Evolutionary conservation across 2,113 vertebrate genomes (phyloP).

Genomic region (Chlorodrepanis virens): DNA sequence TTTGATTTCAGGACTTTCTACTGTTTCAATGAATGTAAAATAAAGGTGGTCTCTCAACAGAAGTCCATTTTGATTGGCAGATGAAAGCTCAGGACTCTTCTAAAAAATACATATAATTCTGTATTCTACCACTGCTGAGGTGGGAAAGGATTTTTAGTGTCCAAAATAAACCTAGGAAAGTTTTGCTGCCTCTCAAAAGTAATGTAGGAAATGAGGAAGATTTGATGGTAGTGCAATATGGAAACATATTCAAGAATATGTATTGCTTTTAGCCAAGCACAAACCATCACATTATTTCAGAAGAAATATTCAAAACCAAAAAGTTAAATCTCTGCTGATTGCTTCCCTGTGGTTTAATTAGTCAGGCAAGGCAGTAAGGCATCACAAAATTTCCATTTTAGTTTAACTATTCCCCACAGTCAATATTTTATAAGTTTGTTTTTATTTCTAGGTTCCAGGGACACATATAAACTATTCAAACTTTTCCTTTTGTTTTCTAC

Average conservation of each 20-base stretch:
- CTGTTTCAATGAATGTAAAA: background rate
- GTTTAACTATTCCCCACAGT: slow-evolving; percentile 40
- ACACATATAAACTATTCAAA: background rate
- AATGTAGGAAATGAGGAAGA: background rate
- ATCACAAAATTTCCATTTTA: slow-evolving; percentile 28
- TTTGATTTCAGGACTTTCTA: background rate
- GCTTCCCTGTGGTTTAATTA: slow-evolving; percentile 36
- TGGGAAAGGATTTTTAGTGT: background rate
- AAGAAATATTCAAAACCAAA: background rate
- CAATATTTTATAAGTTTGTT: background rate
- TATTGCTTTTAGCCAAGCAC: background rate
- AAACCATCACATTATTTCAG: background rate
- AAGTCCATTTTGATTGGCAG: background rate
- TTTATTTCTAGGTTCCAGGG: slow-evolving; percentile 21
- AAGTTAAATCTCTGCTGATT: slow-evolving; percentile 18
- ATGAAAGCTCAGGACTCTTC: background rate
- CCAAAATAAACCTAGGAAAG: background rate
- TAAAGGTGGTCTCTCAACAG: background rate
- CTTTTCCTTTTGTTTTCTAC: background rate
- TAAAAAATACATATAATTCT: background rate
- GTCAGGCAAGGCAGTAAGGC: slow-evolving; percentile 25
- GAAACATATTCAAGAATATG: background rate
- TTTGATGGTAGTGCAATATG: fast-evolving
- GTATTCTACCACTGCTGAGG: background rate
- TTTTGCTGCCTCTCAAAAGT: background rate